Evolutionary conservation across 2,888 invertebrate genomes (phyloP).

Genomic region (Pyrrhia umbra): DNA sequence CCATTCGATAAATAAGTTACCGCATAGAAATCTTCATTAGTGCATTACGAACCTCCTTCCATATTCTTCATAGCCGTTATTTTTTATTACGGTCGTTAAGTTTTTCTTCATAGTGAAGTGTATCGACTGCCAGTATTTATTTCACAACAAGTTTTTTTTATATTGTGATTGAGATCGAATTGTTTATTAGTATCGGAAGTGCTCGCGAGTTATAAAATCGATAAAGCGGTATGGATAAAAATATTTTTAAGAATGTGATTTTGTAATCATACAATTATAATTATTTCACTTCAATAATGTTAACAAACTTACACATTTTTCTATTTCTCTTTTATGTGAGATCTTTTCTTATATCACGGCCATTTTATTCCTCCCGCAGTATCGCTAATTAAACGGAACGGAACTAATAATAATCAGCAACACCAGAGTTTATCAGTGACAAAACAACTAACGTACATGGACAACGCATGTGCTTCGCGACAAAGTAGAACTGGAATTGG

Average conservation of each 20-base stretch:
- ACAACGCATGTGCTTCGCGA: conserved; percentile 63
- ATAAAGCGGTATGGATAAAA: not conserved
- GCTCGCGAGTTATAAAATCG: conserved; percentile 12
- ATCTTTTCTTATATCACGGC: conserved; percentile 6
- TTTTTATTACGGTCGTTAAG: not conserved
- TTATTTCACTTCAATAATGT: not conserved
- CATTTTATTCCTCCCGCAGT: conserved; percentile 38
- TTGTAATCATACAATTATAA: not conserved
- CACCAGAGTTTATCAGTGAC: conserved; percentile 49
- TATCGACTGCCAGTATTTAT: conserved; percentile 1
- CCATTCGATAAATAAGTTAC: conserved; percentile 51
- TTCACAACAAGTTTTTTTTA: not conserved
- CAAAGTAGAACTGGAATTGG: conserved; percentile 79
- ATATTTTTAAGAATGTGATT: too few species aligned
- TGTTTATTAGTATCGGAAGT: conserved; percentile 12
- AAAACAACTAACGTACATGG: conserved; percentile 73
- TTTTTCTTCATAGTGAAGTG: not conserved
- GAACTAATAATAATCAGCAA: conserved; percentile 35
- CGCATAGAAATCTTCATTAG: conserved; percentile 19
- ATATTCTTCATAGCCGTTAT: not conserved
- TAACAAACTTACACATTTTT: too few species aligned
- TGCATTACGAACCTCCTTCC: conserved; percentile 7
- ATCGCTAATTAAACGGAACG: conserved; percentile 42
- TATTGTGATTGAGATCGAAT: conserved; percentile 23
- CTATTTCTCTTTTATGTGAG: not conserved